phyloP scores from a whole-genome alignment of 2,113 vertebrate genomes.

The Ciconia boyciana region DNA sequence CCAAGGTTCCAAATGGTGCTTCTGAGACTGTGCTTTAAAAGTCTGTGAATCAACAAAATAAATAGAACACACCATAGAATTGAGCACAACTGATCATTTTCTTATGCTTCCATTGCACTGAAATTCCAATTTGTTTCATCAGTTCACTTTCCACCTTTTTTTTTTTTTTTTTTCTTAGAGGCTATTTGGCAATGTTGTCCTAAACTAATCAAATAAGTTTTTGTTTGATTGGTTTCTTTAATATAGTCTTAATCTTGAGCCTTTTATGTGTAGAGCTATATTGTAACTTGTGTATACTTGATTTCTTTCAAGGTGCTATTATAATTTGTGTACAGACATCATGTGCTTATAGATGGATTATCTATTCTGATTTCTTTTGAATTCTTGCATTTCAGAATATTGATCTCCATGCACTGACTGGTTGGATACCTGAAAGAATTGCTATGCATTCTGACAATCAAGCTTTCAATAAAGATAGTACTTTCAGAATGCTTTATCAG shows the following conservation, averaged over 20 bases:
- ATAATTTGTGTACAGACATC: background rate
- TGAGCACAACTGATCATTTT: background rate
- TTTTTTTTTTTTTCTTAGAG: background rate
- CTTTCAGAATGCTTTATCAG: conserved; percentile 97
- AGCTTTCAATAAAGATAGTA: conserved; percentile 90
- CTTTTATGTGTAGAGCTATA: background rate
- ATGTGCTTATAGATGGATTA: background rate
- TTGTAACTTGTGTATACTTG: background rate
- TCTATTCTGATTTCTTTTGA: background rate
- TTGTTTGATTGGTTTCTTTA: background rate
- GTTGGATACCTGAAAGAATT: conserved; percentile 98
- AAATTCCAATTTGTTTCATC: background rate
- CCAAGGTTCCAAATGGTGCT: background rate
- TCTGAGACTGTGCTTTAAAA: background rate
- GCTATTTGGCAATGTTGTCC: background rate
- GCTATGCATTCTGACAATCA: conserved; percentile 99
- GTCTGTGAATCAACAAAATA: background rate
- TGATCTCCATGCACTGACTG: conserved; percentile 95
- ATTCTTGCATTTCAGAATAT: conserved; percentile 86
- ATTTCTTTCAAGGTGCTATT: background rate
- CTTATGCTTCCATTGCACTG: background rate
- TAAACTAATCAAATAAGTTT: background rate
- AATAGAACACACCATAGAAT: background rate
- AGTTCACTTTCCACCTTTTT: background rate
- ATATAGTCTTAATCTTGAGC: background rate